Base-by-base conservation (phyloP, 2,888 invertebrate genomes). In the Dicyrtoma fusca region DNA sequence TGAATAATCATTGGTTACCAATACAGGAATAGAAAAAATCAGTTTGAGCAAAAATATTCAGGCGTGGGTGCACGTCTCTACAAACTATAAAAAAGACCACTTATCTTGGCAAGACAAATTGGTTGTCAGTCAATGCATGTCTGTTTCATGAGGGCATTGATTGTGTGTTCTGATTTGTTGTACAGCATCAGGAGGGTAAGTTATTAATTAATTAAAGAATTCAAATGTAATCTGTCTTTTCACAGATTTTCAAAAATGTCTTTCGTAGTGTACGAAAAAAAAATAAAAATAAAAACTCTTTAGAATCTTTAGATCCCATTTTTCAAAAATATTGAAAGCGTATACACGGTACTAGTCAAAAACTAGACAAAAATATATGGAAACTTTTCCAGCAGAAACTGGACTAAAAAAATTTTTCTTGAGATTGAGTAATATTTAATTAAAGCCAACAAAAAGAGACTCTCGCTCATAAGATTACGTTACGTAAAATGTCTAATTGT, bases 41-140 rank as follows among this genome's bases (percentile, higher is more conserved):
- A 8, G 3, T 5, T 34, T 34, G 34, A 34, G 34, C 61, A 61
- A 61, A 61, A 61, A 6, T 49, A 49, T n/a, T n/a, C 34, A 34
- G 34, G 34, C 34, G 34, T 34, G 34, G 34, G 34, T 34, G 34
- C 34, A 34, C 34, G 34, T 34, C 34, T 34, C 59, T 63, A 63
- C 45, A 63, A 14, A 57, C 68, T 68, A 59, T 55, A 68, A 68
- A 68, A 68, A 68, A 68, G 53, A 57, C 47, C 34, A 68, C 68
- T 68, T 68, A 68, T 68, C 68, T 68, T 68, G 68, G 55, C 59
- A 68, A 57, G 68, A 42, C 42, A 68, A 68, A 68, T 47, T 68
- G 55, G 68, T 55, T 68, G 57, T 68, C 68, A 68, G 68, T 68
- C 68, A 68, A 68, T 68, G 68, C 57, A 44, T 68, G 66, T 68